These are phyloP conservation scores for Leptinotarsa rubiginosa DNA, from an alignment of 2,888 invertebrate species.

Conservation along the genomic window DNA sequence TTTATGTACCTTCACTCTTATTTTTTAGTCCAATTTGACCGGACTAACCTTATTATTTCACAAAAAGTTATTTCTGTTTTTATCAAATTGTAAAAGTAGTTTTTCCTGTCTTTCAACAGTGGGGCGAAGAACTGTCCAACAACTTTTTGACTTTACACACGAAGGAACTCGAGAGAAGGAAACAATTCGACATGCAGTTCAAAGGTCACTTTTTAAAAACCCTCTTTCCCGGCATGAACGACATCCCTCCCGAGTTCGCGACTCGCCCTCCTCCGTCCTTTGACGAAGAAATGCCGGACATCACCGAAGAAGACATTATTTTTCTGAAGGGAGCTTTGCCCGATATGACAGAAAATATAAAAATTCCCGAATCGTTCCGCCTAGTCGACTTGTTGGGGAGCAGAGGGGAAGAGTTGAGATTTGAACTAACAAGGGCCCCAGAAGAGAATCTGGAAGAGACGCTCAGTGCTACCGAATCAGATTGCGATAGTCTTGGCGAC, in stretches of 20 bases:
- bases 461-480: too few relatives aligned
- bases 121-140: slow-evolving; percentile 86
- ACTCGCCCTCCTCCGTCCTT: slow-evolving; percentile 83
- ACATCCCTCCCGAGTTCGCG: slow-evolving; percentile 83
- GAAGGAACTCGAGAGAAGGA: slow-evolving; percentile 83
- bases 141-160: slow-evolving; percentile 84
- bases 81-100: too few relatives aligned
- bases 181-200: slow-evolving; percentile 81
- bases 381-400: slow-evolving; percentile 75
- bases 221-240: slow-evolving; percentile 92
- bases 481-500: too few relatives aligned
- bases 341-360: slow-evolving; percentile 72
- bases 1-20: too few relatives aligned
- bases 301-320: slow-evolving; percentile 70
- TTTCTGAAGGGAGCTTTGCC: slow-evolving; percentile 75
- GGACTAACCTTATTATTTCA: too few relatives aligned
- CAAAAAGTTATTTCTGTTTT: too few relatives aligned
- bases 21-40: too few relatives aligned
- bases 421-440: slow-evolving; percentile 50
- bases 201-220: slow-evolving; percentile 87
- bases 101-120: slow-evolving; percentile 65
- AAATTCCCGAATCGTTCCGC: slow-evolving; percentile 73
- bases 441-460: slow-evolving; percentile 63
- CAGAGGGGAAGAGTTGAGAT: slow-evolving; percentile 37
- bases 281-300: slow-evolving; percentile 66